phyloP scores from a whole-genome alignment of 1,140 invertebrate species.

The Hirudo medicinalis region DNA sequence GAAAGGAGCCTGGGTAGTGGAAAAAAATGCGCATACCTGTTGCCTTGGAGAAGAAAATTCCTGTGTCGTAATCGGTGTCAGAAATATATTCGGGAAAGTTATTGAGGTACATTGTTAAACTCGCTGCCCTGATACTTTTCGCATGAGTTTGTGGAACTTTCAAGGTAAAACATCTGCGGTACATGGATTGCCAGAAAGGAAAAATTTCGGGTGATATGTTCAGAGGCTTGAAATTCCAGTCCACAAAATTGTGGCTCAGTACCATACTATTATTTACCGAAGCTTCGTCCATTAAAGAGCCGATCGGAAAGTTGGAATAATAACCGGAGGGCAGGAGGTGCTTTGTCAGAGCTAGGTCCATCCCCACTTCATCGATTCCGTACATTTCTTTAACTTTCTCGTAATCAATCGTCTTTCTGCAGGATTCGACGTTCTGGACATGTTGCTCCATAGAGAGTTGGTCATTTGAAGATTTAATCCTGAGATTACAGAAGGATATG shows the following conservation, averaged over 20 bases:
- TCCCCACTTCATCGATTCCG: not conserved
- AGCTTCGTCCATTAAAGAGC: not conserved
- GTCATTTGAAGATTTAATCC: not conserved
- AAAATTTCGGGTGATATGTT: not conserved
- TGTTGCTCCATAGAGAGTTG: not conserved
- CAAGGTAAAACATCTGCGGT: not conserved
- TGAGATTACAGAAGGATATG: not conserved
- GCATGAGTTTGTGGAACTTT: not conserved
- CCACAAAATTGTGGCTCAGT: not conserved
- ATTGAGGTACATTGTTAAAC: not conserved
- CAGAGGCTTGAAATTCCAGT: not conserved
- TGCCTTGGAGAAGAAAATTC: not conserved
- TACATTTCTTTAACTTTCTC: not conserved
- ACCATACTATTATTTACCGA: not conserved
- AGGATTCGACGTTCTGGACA: not conserved
- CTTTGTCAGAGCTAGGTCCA: not conserved
- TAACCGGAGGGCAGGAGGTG: not conserved
- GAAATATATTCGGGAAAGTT: not conserved
- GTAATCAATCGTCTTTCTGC: not conserved
- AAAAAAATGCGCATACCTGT: slow-evolving; percentile 3
- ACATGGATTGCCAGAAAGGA: not conserved
- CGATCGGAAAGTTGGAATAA: not conserved
- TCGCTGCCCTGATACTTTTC: not conserved
- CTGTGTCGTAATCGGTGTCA: not conserved
- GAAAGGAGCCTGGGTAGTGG: slow-evolving; percentile 1